Percentiles rank a stretch among this genome's conserved stretches.
phyloP scores from a whole-genome alignment of 2,113 vertebrate species.

The Pycnonotus jocosus region DNA sequence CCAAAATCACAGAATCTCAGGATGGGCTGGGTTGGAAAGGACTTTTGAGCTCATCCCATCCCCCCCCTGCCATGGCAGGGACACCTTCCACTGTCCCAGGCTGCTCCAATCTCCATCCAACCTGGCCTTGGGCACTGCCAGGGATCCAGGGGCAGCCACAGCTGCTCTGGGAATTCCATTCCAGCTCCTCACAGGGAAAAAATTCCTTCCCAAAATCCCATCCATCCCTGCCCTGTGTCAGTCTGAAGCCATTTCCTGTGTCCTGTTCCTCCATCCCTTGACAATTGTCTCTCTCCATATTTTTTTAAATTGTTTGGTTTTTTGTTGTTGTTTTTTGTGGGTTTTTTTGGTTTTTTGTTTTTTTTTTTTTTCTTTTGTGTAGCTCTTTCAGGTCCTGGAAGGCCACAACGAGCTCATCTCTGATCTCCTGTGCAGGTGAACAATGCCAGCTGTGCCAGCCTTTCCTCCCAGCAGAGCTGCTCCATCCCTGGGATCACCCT shows the following conservation, averaged over 20 bases:
- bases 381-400: neutral
- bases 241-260: neutral
- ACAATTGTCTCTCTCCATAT: fast-evolving
- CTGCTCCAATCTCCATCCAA: neutral
- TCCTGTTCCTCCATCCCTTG: neutral
- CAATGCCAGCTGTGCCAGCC: neutral
- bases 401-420: fast-evolving
- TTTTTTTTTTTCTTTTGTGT: no score
- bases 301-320: no score
- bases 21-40: neutral
- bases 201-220: neutral
- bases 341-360: no score
- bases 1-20: neutral
- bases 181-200: fast-evolving
- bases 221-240: fast-evolving
- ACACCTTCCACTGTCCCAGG: neutral
- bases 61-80: neutral
- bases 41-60: fast-evolving
- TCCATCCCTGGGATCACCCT: neutral
- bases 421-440: neutral
- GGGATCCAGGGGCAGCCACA: neutral
- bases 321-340: no score
- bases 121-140: neutral
- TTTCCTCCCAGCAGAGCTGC: neutral
- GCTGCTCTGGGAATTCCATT: neutral